Percentiles rank a stretch among this genome's conserved stretches.
These are phyloP conservation scores for Tapera naevia DNA, from an alignment of 2,797 vertebrate species.

Conservation along the genomic window DNA sequence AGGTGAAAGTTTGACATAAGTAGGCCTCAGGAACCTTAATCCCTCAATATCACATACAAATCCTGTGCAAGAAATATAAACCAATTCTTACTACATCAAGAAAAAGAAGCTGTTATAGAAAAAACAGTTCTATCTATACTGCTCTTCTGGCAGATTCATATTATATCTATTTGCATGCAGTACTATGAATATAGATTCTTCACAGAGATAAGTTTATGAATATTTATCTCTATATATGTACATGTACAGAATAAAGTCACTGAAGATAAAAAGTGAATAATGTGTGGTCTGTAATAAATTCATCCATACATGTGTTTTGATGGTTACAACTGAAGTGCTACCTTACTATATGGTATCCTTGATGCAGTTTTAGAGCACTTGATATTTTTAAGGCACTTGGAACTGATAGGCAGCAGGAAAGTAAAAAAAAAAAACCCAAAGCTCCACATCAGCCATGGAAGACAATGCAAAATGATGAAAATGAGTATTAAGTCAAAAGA, in stretches of 20 bases:
- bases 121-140: background rate
- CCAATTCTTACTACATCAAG: background rate
- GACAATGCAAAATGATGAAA: background rate
- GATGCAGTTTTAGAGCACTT: background rate
- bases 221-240: background rate
- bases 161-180: background rate
- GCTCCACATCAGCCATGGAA: background rate
- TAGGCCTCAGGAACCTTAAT: background rate
- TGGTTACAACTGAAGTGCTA: background rate
- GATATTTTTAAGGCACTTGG: background rate
- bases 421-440: background rate
- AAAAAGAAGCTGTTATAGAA: background rate
- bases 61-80: background rate
- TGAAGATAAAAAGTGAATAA: background rate
- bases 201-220: background rate
- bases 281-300: background rate
- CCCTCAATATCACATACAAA: background rate
- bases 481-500: background rate
- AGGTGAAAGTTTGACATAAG: background rate
- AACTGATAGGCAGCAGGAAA: background rate
- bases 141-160: background rate
- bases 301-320: background rate
- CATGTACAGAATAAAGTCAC: background rate
- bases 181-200: background rate
- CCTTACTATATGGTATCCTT: rapidly evolving